Conservation (phyloP, 1,140 invertebrate genomes). For the Brevipalpus yothersi region DNA sequence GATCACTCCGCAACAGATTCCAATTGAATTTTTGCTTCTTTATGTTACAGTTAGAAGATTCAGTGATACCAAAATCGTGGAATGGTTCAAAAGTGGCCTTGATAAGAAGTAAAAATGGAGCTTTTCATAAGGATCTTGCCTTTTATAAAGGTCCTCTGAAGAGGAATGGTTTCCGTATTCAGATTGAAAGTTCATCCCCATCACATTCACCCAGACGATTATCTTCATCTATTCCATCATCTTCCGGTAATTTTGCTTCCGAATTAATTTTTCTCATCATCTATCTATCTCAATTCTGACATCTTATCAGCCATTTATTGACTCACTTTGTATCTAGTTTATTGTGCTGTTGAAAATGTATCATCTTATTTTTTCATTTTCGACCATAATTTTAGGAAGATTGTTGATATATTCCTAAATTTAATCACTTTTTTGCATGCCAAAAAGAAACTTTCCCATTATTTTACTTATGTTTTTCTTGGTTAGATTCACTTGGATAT, state of each 20-base stretch:
- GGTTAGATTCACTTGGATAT: too few species aligned
- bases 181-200: constrained; percentile 2
- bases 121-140: constrained; percentile 7
- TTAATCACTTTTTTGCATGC: too few species aligned
- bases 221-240: too few species aligned
- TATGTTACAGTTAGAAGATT: too few species aligned
- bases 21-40: too few species aligned
- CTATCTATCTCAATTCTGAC: neutral
- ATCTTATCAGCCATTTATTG: neutral
- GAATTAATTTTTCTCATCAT: neutral
- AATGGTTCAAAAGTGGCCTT: neutral
- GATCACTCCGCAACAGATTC: too few species aligned
- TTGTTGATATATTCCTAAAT: too few species aligned
- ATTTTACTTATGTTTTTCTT: too few species aligned
- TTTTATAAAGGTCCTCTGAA: constrained; percentile 7
- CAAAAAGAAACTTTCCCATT: too few species aligned
- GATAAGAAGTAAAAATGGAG: constrained; percentile 5
- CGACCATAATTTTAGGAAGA: too few species aligned
- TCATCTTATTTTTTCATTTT: too few species aligned
- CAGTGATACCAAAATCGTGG: neutral
- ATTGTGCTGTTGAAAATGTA: too few species aligned
- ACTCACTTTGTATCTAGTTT: neutral
- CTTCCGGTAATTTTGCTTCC: neutral
- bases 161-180: constrained; percentile 5
- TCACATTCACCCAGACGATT: constrained; percentile 1